Percentiles rank a stretch among this genome's conserved stretches.
Evolutionary conservation across 2,113 vertebrate species (phyloP).

Genomic region (Andinoacara biseriatus): DNA sequence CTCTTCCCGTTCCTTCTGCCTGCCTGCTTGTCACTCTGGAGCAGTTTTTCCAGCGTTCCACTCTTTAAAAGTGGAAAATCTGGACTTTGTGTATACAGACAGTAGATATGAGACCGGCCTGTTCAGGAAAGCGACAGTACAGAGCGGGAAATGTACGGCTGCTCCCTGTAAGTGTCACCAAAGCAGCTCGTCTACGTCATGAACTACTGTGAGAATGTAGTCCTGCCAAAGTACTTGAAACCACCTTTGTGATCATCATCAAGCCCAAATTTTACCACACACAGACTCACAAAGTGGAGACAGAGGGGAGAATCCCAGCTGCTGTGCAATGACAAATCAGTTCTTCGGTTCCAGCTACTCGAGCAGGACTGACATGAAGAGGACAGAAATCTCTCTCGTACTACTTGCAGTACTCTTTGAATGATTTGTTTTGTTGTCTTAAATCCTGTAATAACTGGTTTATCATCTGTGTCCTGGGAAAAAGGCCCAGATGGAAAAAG

Average conservation of each 20-base stretch:
- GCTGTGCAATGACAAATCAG: background rate
- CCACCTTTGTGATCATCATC: background rate
- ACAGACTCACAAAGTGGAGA: background rate
- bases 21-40: background rate
- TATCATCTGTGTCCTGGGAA: background rate
- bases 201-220: accelerated
- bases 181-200: accelerated
- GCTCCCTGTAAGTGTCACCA: background rate
- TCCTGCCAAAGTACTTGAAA: background rate
- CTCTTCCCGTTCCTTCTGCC: background rate
- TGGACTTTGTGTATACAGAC: too few relatives aligned
- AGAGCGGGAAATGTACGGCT: background rate
- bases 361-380: background rate
- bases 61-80: too few relatives aligned
- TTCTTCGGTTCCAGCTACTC: background rate
- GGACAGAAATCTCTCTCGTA: background rate
- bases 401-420: background rate
- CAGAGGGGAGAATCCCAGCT: background rate
- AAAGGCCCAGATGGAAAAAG: conserved; percentile 8
- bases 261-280: background rate
- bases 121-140: background rate
- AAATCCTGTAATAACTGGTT: background rate
- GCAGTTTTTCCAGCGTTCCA: background rate
- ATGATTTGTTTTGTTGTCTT: background rate
- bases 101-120: too few relatives aligned